Conservation (phyloP, 2,888 invertebrate species). For the Dynastes maya region DNA sequence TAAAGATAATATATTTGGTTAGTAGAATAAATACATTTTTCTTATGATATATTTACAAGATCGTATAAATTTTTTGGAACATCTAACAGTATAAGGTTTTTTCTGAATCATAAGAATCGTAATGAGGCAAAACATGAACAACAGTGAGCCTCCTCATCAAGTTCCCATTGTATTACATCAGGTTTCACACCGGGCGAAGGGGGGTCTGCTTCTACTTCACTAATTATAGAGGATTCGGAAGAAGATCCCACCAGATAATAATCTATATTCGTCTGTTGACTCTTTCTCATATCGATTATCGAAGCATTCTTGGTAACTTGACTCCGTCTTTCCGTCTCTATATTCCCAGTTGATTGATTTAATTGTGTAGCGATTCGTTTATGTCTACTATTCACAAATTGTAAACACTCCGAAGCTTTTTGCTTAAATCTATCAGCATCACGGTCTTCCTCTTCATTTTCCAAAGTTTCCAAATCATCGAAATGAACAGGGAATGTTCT, state of each 20-base stretch:
- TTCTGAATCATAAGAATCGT: slow-evolving; percentile 7
- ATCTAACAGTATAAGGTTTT: not conserved
- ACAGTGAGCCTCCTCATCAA: slow-evolving; percentile 12
- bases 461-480: slow-evolving; percentile 32
- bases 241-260: slow-evolving; percentile 41
- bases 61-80: not conserved
- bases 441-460: slow-evolving; percentile 18
- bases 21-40: slow-evolving; percentile 13
- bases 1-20: slow-evolving; percentile 15
- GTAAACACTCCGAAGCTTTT: slow-evolving; percentile 41
- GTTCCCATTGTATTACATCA: slow-evolving; percentile 30
- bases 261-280: slow-evolving; percentile 37
- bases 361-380: not conserved
- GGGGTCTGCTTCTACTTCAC: slow-evolving; percentile 4
- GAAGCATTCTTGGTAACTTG: not conserved
- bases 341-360: not conserved
- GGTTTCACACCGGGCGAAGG: slow-evolving; percentile 17
- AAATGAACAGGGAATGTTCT: slow-evolving; percentile 41
- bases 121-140: slow-evolving; percentile 39
- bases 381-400: slow-evolving; percentile 4
- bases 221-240: slow-evolving; percentile 22
- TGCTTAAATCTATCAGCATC: slow-evolving; percentile 28
- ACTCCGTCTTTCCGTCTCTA: slow-evolving; percentile 4
- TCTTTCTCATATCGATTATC: slow-evolving; percentile 41
- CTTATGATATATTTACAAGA: slow-evolving; percentile 15